phyloP scores from a whole-genome alignment of 2,797 vertebrate species.

The Pelochelys cantorii region DNA sequence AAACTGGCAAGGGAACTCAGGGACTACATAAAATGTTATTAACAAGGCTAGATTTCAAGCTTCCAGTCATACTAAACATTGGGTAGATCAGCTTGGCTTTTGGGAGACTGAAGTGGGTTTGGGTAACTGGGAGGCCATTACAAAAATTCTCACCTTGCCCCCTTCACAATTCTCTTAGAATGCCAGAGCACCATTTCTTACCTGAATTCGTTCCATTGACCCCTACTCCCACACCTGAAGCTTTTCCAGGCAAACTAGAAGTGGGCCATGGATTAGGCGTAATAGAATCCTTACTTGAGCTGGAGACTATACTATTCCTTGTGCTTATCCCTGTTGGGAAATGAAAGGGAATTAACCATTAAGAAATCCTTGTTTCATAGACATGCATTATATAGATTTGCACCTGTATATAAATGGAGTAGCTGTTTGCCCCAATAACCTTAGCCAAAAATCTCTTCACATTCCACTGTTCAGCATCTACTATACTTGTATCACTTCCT shows the following conservation, averaged over 20 bases:
- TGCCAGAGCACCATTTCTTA: constrained; percentile 68
- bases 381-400: not conserved
- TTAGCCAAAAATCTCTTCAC: not conserved
- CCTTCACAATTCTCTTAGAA: not conserved
- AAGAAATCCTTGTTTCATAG: not conserved
- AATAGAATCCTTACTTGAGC: constrained; percentile 85
- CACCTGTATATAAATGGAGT: not conserved
- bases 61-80: not conserved
- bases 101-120: not conserved
- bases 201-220: constrained; percentile 87
- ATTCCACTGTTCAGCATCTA: not conserved
- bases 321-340: constrained; percentile 86
- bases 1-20: not conserved
- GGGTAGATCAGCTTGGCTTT: not conserved
- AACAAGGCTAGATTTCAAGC: not conserved
- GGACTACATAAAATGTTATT: not conserved
- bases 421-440: not conserved
- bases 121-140: not conserved
- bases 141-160: not conserved
- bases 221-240: constrained; percentile 80
- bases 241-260: constrained; percentile 83
- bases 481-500: not conserved
- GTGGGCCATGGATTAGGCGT: constrained; percentile 86
- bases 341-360: not conserved
- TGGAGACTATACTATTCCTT: constrained; percentile 86